phyloP scores from a whole-genome alignment of 2,888 invertebrate species.

The Phengaris arion region DNA sequence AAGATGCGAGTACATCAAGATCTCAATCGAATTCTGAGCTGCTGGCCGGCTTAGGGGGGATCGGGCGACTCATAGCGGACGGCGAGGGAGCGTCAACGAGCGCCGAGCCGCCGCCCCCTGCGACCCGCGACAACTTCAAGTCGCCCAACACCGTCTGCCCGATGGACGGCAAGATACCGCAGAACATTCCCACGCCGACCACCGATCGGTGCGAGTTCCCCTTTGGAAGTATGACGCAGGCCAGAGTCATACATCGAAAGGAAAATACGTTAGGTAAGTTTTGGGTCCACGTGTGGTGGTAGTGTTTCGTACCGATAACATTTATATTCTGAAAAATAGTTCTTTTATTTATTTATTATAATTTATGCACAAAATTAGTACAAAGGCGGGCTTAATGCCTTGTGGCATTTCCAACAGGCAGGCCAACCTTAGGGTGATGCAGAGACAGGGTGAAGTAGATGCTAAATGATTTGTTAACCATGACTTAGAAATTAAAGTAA shows the following conservation, averaged over 20 bases:
- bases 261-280: conserved; percentile 77
- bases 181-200: conserved; percentile 75
- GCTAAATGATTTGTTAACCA: no score
- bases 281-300: neutral
- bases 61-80: conserved; percentile 48
- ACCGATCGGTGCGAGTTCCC: conserved; percentile 85
- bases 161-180: conserved; percentile 85
- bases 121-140: conserved; percentile 78
- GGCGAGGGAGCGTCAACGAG: conserved; percentile 47
- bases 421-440: no score
- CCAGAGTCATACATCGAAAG: conserved; percentile 90
- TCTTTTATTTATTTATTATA: no score
- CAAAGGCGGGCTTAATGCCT: no score
- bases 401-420: no score
- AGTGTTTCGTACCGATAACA: no score
- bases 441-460: no score
- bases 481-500: no score
- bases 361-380: no score
- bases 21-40: conserved; percentile 56
- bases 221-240: conserved; percentile 95
- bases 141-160: conserved; percentile 94
- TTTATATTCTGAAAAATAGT: no score
- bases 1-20: conserved; percentile 65
- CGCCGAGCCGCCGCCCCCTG: conserved; percentile 72
- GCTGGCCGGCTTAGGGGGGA: conserved; percentile 62